Evolutionary conservation across 2,797 vertebrate species (phyloP).

Genomic region (Apogon talboti): DNA sequence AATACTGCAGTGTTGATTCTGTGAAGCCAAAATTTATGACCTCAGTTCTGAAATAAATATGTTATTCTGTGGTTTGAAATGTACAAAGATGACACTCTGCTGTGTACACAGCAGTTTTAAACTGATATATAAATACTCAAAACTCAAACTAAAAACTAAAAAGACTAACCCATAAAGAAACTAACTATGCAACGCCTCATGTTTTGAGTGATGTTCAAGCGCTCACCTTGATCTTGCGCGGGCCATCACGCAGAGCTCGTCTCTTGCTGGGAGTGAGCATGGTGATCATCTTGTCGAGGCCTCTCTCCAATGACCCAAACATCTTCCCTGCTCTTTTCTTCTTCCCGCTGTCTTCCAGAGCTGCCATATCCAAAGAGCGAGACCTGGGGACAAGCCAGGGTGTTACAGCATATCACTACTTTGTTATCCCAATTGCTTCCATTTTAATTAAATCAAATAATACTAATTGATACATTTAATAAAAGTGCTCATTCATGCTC

Average conservation of each 20-base stretch:
- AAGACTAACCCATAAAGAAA: too few relatives aligned
- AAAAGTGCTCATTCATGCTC: too few relatives aligned
- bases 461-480: too few relatives aligned
- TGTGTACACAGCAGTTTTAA: too few relatives aligned
- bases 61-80: too few relatives aligned
- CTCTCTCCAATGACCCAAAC: constrained; percentile 93
- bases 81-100: too few relatives aligned
- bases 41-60: too few relatives aligned
- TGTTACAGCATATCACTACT: background rate
- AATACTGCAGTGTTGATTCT: background rate
- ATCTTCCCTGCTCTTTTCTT: constrained; percentile 90
- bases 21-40: too few relatives aligned
- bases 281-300: constrained; percentile 95
- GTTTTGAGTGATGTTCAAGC: constrained; percentile 41
- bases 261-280: constrained; percentile 93
- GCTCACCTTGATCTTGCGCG: constrained; percentile 90
- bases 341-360: constrained; percentile 84
- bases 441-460: too few relatives aligned
- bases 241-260: constrained; percentile 83
- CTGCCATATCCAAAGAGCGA: constrained; percentile 88
- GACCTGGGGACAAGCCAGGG: constrained; percentile 77
- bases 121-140: too few relatives aligned
- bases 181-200: too few relatives aligned
- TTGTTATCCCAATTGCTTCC: background rate
- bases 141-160: too few relatives aligned